A percentile compares a stretch with the other conserved stretches of the same genome.
phyloP scores from a whole-genome alignment of 1,140 invertebrate genomes.

The Thaumetopoea pityocampa region DNA sequence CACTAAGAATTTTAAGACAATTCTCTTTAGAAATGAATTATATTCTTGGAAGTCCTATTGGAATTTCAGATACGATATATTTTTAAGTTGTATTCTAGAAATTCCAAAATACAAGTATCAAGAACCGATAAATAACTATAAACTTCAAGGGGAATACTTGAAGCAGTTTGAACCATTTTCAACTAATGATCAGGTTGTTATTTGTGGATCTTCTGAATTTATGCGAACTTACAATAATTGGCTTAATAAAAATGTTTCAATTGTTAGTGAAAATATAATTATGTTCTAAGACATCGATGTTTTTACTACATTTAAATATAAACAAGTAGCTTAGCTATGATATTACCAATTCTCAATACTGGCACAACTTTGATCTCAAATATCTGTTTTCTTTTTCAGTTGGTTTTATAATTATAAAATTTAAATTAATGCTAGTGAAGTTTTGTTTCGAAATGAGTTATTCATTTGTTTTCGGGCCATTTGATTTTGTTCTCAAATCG shows the following conservation, averaged over 20 bases:
- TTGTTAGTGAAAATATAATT: constrained; percentile 33
- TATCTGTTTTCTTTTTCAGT: too few species aligned
- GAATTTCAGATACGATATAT: constrained; percentile 81
- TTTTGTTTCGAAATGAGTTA: too few species aligned
- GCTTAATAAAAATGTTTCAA: constrained; percentile 23
- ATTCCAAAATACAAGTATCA: constrained; percentile 39
- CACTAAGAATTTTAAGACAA: constrained; percentile 69
- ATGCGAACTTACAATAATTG: constrained; percentile 34
- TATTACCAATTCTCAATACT: too few species aligned
- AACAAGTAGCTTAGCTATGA: too few species aligned
- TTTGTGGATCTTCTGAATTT: constrained; percentile 57
- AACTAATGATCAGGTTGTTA: constrained; percentile 38
- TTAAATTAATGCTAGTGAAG: too few species aligned
- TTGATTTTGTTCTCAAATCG: too few species aligned
- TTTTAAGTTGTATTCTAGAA: constrained; percentile 59
- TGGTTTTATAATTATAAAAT: too few species aligned
- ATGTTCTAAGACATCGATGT: constrained; percentile 31
- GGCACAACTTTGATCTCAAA: too few species aligned
- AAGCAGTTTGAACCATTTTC: constrained; percentile 24
- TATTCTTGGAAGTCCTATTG: constrained; percentile 77
- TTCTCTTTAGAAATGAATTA: constrained; percentile 78
- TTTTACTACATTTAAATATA: too few species aligned
- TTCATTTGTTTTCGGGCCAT: too few species aligned
- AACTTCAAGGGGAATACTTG: constrained; percentile 33
- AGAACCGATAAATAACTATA: constrained; percentile 45